Evolutionary conservation across 2,113 vertebrate genomes (phyloP).

Genomic region (Vulpes vulpes): DNA sequence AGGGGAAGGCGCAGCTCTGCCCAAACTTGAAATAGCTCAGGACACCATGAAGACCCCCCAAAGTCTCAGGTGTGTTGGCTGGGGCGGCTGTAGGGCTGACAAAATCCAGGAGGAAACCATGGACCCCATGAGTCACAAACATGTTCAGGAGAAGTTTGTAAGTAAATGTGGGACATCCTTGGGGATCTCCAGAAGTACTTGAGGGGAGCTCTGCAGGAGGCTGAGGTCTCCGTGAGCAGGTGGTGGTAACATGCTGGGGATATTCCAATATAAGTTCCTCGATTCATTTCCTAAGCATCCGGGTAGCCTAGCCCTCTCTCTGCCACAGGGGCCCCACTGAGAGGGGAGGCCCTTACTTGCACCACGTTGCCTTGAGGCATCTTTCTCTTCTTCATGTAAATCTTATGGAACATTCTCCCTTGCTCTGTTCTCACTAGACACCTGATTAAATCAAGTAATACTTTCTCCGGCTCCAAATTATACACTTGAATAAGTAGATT

Average conservation of each 20-base stretch:
- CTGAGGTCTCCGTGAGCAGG: neutral
- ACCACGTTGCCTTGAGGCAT: neutral
- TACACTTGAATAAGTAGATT: neutral
- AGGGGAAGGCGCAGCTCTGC: neutral
- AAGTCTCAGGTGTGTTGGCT: neutral
- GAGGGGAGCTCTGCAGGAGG: neutral
- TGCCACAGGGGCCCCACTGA: neutral
- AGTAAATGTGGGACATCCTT: neutral
- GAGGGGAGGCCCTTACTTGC: neutral
- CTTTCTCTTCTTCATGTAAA: neutral
- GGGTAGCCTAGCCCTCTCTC: neutral
- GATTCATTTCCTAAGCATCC: neutral
- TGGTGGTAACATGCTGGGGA: neutral
- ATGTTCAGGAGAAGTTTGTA: neutral
- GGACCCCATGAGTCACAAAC: fast-evolving
- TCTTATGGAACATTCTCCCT: neutral
- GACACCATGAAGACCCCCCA: neutral
- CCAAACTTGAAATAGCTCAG: neutral
- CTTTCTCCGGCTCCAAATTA: neutral
- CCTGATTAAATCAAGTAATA: neutral
- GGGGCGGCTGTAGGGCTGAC: neutral
- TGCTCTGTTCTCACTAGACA: neutral
- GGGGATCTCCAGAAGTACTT: neutral
- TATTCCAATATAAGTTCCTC: neutral
- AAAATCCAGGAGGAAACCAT: neutral